Percentiles rank a stretch among this genome's conserved stretches.
phyloP scores from a whole-genome alignment of 2,797 vertebrate species.

The Vespertilio murinus region DNA sequence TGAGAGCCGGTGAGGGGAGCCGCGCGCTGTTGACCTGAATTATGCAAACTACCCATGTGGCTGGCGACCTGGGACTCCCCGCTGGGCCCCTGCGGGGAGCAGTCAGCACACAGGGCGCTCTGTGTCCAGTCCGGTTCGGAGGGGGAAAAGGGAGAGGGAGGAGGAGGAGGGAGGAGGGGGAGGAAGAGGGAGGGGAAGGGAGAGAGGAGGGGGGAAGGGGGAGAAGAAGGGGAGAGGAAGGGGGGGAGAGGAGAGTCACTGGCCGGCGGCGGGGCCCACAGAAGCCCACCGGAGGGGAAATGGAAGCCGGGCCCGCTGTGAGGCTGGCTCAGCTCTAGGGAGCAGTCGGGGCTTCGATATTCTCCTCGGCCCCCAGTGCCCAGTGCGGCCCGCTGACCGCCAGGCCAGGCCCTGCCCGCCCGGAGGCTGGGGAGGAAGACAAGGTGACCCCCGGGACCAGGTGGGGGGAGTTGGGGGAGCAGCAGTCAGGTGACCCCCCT shows the following conservation, averaged over 20 bases:
- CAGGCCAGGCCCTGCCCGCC: background rate
- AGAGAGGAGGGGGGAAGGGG: too few relatives aligned
- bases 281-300: too few relatives aligned
- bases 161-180: too few relatives aligned
- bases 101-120: background rate
- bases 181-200: too few relatives aligned
- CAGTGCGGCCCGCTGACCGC: background rate
- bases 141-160: too few relatives aligned
- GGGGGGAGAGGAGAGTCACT: too few relatives aligned
- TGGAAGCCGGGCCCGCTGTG: background rate
- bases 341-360: fast-evolving
- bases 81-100: too few relatives aligned
- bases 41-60: background rate
- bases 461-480: background rate
- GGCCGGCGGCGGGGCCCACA: too few relatives aligned
- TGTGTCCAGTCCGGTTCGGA: background rate
- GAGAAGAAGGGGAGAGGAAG: too few relatives aligned
- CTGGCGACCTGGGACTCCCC: too few relatives aligned
- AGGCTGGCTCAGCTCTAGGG: background rate
- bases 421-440: background rate
- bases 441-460: fast-evolving
- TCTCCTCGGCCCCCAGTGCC: too few relatives aligned
- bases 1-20: background rate
- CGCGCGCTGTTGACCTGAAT: background rate
- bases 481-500: background rate